phyloP scores from a whole-genome alignment of 2,888 invertebrate genomes.

The Leucophora obtusa region DNA sequence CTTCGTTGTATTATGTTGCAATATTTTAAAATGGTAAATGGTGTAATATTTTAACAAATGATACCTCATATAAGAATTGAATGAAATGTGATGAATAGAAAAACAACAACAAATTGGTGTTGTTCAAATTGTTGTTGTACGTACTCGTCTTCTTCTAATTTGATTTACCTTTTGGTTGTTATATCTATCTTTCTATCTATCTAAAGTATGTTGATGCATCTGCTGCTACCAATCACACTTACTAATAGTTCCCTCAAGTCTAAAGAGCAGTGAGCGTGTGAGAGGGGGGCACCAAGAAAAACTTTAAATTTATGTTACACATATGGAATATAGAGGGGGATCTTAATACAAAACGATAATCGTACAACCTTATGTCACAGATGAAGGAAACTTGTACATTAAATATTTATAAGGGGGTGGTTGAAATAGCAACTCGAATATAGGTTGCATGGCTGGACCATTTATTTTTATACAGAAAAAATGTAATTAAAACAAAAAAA shows the following conservation, averaged over 20 bases:
- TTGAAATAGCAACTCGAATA: background rate
- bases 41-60: conserved; percentile 5
- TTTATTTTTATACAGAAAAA: conserved; percentile 1
- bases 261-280: conserved; percentile 48
- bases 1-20: too few relatives aligned
- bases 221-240: conserved; percentile 75
- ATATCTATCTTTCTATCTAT: conserved; percentile 15
- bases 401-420: conserved; percentile 8
- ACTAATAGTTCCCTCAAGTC: conserved; percentile 68
- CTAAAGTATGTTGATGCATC: conserved; percentile 68
- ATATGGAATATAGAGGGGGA: conserved; percentile 40
- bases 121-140: conserved; percentile 3
- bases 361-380: conserved; percentile 15
- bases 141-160: conserved; percentile 38
- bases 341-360: conserved; percentile 25
- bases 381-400: background rate
- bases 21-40: background rate
- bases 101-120: conserved; percentile 34
- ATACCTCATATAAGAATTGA: conserved; percentile 31
- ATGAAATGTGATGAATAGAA: conserved; percentile 35
- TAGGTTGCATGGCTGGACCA: background rate
- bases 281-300: conserved; percentile 10
- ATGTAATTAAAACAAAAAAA: background rate
- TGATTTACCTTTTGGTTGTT: conserved; percentile 49
- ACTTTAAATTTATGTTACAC: conserved; percentile 55